Conservation (phyloP, 2,113 vertebrate species). For the Sigmodon hispidus region DNA sequence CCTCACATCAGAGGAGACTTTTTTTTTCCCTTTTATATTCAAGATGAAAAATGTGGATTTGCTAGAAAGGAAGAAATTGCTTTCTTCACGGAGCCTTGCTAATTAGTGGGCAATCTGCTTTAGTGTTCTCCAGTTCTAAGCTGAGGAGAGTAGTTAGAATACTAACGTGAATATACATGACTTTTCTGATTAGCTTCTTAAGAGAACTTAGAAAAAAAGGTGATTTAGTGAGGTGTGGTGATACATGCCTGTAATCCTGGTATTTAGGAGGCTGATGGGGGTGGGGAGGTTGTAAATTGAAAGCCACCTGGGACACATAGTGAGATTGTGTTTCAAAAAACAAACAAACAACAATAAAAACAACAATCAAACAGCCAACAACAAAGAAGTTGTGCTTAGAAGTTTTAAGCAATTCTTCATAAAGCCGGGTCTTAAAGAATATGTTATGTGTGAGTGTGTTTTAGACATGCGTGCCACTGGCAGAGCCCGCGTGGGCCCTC, state of each 20-base stretch:
- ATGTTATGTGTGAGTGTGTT: accelerated
- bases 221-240: no score
- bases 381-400: background rate
- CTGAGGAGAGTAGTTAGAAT: background rate
- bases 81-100: background rate
- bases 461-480: no score
- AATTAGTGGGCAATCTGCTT: background rate
- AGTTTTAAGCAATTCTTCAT: background rate
- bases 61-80: background rate
- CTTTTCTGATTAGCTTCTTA: background rate
- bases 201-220: background rate
- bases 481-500: no score
- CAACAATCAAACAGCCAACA: background rate
- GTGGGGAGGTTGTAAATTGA: background rate
- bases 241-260: background rate
- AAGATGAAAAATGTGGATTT: background rate
- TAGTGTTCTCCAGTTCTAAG: background rate
- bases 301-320: background rate
- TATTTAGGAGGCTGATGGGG: no score
- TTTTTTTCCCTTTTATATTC: no score
- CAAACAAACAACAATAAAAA: background rate
- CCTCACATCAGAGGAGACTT: no score
- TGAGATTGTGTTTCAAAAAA: background rate
- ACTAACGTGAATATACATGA: background rate
- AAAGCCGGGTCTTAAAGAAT: background rate